Evolutionary conservation across 1,140 invertebrate species (phyloP).

Genomic region (Drosophila pandora): DNA sequence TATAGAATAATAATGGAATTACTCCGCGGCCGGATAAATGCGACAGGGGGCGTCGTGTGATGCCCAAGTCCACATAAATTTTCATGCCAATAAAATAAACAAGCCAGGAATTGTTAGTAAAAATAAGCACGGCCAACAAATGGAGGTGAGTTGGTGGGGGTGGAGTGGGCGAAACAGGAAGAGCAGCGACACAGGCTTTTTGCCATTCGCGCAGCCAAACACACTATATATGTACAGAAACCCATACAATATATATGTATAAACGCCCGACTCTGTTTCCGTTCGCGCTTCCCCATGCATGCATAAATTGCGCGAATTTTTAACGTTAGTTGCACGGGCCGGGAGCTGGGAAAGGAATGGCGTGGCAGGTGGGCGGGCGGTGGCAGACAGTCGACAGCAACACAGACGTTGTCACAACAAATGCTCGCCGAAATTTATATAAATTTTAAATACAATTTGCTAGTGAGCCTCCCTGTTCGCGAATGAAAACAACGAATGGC

Average conservation of each 20-base stretch:
- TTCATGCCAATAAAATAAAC: constrained; percentile 82
- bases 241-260: constrained; percentile 14
- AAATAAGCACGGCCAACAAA: constrained; percentile 61
- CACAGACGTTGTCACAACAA: constrained; percentile 77
- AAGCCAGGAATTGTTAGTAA: constrained; percentile 72
- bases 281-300: constrained; percentile 57
- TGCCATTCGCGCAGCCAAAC: constrained; percentile 30
- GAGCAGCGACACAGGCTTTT: constrained; percentile 48
- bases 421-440: constrained; percentile 75
- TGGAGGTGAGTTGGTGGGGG: too few relatives aligned
- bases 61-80: constrained; percentile 66
- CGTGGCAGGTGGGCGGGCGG: neutral
- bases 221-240: neutral
- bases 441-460: constrained; percentile 81
- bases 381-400: neutral
- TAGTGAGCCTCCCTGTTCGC: constrained; percentile 61
- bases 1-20: constrained; percentile 23
- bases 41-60: constrained; percentile 2
- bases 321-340: constrained; percentile 73
- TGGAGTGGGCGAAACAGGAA: constrained; percentile 29
- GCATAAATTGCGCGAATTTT: constrained; percentile 80
- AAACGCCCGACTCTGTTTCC: constrained; percentile 17
- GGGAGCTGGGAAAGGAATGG: constrained; percentile 1
- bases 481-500: constrained; percentile 39
- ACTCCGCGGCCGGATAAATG: constrained; percentile 6